These are phyloP conservation scores for Euzophera pinguis DNA, from an alignment of 2,888 invertebrate genomes.

Conservation along the genomic window DNA sequence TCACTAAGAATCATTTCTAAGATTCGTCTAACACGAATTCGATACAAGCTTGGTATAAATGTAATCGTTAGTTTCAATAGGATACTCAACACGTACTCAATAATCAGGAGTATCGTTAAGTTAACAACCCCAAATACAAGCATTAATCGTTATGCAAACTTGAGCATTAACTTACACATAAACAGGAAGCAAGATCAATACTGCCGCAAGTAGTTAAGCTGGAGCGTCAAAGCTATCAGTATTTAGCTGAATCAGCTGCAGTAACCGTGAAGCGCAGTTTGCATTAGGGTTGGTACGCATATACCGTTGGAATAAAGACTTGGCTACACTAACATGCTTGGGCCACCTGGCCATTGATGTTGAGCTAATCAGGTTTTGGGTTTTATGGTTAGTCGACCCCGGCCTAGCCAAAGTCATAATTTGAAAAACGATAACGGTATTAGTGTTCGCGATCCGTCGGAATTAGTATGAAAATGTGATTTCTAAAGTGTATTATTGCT, in stretches of 20 bases:
- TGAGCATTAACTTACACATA: not conserved
- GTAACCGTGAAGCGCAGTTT: conserved; percentile 1
- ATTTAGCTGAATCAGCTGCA: conserved; percentile 34
- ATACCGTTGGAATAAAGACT: not conserved
- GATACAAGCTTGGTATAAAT: not conserved
- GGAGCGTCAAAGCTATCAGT: conserved; percentile 31
- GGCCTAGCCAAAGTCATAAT: too few species aligned
- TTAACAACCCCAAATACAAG: not conserved
- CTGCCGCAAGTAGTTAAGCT: conserved; percentile 8
- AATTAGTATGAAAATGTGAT: too few species aligned
- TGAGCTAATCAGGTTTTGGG: too few species aligned
- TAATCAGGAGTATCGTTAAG: not conserved
- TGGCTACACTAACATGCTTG: not conserved
- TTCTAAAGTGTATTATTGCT: too few species aligned
- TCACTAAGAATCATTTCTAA: too few species aligned
- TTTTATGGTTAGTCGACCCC: too few species aligned
- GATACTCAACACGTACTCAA: conserved; percentile 1
- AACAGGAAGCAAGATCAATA: conserved; percentile 12
- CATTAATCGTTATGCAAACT: conserved; percentile 1
- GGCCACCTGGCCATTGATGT: too few species aligned
- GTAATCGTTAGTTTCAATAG: not conserved
- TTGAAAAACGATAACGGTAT: too few species aligned
- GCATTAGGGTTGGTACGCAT: not conserved
- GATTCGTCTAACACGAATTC: not conserved
- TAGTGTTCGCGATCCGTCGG: too few species aligned